These are phyloP conservation scores for Acrossocheilus wenchowensis DNA, from an alignment of 2,797 vertebrate species.

Conservation along the genomic window DNA sequence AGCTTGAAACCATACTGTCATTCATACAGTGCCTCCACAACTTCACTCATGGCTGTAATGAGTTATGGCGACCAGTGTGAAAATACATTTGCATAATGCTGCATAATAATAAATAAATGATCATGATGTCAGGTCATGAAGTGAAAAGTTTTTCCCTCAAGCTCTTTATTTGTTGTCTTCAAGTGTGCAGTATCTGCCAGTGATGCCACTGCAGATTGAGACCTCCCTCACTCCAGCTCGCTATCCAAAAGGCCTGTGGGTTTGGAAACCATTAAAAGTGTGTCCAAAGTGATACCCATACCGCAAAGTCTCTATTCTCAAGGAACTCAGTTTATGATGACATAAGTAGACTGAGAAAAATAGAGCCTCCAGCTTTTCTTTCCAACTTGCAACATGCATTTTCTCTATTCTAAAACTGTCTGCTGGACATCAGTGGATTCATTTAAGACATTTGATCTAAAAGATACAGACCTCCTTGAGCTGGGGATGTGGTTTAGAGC, in stretches of 20 bases:
- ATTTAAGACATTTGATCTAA: background rate
- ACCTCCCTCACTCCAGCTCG: background rate
- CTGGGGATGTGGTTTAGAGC: slow-evolving; percentile 26
- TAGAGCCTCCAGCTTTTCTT: slow-evolving; percentile 30
- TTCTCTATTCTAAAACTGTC: background rate
- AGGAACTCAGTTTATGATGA: slow-evolving; percentile 63
- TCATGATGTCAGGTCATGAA: slow-evolving; percentile 33
- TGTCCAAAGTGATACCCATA: slow-evolving; percentile 29
- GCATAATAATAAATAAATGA: slow-evolving; percentile 45
- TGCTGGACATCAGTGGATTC: background rate
- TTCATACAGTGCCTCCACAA: background rate
- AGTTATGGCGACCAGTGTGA: slow-evolving; percentile 23
- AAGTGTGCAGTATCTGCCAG: slow-evolving; percentile 22
- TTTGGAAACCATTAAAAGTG: slow-evolving; percentile 35
- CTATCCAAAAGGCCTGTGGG: slow-evolving; percentile 32
- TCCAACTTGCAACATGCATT: background rate
- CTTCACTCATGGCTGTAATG: slow-evolving; percentile 1
- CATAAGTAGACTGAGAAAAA: slow-evolving; percentile 50
- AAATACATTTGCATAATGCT: slow-evolving; percentile 34
- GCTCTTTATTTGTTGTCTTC: slow-evolving; percentile 19
- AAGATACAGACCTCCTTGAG: slow-evolving; percentile 30
- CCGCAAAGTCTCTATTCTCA: slow-evolving; percentile 55
- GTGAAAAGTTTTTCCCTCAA: slow-evolving; percentile 32
- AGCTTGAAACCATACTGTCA: background rate
- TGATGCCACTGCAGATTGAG: slow-evolving; percentile 42